Percentiles rank a stretch among this genome's conserved stretches.
Evolutionary conservation across 2,113 vertebrate genomes (phyloP).

Genomic region (Chrysemys picta): DNA sequence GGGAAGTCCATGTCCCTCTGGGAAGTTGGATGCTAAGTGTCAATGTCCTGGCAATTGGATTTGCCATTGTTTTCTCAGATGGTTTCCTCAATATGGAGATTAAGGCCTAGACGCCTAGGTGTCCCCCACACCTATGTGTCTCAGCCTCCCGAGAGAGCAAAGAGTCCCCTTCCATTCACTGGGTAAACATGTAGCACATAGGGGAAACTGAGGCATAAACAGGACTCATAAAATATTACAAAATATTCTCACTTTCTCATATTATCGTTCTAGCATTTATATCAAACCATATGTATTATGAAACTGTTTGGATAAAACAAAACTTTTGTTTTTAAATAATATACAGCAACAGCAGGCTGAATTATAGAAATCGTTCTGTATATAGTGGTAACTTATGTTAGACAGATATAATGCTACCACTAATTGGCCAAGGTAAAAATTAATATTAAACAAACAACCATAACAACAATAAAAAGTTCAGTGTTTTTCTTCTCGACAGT

Average conservation of each 20-base stretch:
- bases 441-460: not conserved
- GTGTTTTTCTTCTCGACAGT: not conserved
- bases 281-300: not conserved
- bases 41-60: not conserved
- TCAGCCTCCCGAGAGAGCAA: no score
- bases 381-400: not conserved
- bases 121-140: no score
- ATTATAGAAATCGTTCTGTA: not conserved
- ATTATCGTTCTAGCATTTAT: not conserved
- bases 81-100: no score
- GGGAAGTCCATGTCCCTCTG: not conserved
- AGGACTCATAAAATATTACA: not conserved
- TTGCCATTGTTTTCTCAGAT: not conserved
- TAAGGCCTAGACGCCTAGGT: no score
- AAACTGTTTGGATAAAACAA: not conserved
- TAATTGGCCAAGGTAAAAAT: not conserved
- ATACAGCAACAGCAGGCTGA: not conserved
- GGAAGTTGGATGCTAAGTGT: not conserved
- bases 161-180: no score
- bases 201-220: not conserved
- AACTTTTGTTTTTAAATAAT: not conserved
- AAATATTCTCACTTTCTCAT: not conserved
- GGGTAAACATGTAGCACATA: not conserved
- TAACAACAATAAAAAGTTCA: not conserved
- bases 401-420: not conserved